Conservation (phyloP, 2,888 invertebrate genomes). For the Neuroscelio doddi region DNA sequence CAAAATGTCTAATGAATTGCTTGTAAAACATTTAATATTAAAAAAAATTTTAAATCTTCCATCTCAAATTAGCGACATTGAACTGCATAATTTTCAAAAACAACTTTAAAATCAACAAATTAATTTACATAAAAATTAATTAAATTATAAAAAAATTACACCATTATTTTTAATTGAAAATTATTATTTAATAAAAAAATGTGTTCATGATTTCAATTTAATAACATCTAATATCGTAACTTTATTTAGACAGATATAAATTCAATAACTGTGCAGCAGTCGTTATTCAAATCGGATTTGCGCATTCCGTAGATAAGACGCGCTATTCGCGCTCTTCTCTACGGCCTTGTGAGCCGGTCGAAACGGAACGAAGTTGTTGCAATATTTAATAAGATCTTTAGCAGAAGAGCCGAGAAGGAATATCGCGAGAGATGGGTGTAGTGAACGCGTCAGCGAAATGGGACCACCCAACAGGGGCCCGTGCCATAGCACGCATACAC, state of each 20-base stretch:
- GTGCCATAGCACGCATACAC: constrained; percentile 62
- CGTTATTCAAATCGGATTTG: constrained; percentile 47
- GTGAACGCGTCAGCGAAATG: constrained; percentile 69
- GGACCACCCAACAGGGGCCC: constrained; percentile 68
- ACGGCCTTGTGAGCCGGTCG: constrained; percentile 25
- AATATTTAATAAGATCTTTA: constrained; percentile 69
- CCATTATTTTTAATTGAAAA: no score
- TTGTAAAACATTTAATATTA: no score
- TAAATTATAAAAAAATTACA: no score
- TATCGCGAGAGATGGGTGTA: constrained; percentile 66
- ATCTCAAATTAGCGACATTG: no score
- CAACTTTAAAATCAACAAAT: no score
- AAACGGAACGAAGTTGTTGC: constrained; percentile 61
- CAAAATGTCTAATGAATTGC: no score
- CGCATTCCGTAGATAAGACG: constrained; percentile 52
- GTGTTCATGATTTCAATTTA: no score
- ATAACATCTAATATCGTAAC: no score
- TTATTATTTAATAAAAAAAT: no score
- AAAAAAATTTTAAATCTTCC: no score
- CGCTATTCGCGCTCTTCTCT: constrained; percentile 43
- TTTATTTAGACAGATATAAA: constrained; percentile 38
- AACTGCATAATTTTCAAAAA: no score
- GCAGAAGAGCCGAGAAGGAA: constrained; percentile 60
- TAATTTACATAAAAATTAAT: no score
- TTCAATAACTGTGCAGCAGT: constrained; percentile 40